A percentile compares a stretch with the other conserved stretches of the same genome.
Evolutionary conservation across 2,888 invertebrate species (phyloP).

Genomic region (Lamproptera curius): DNA sequence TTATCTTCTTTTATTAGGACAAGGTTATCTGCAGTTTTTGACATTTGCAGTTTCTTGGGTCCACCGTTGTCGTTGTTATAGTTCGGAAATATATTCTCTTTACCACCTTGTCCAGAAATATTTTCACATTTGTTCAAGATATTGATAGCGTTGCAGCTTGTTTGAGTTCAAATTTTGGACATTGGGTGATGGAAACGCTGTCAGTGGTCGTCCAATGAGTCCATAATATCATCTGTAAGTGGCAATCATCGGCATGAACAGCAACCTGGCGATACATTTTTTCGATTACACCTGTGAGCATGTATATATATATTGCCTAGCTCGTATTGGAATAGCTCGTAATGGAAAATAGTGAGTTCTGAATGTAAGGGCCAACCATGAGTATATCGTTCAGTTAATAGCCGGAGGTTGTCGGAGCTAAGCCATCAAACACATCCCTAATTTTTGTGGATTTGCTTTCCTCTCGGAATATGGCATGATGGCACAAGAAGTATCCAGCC

Average conservation of each 20-base stretch:
- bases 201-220: too few species aligned
- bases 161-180: too few species aligned
- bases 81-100: too few species aligned
- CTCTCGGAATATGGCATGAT: conserved; percentile 45
- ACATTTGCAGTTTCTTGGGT: too few species aligned
- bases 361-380: conserved; percentile 32
- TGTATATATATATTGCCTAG: conserved; percentile 31
- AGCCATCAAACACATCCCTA: conserved; percentile 41
- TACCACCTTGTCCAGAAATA: too few species aligned
- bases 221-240: conserved; percentile 44
- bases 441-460: too few species aligned
- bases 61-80: too few species aligned
- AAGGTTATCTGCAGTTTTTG: too few species aligned
- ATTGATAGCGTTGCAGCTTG: too few species aligned
- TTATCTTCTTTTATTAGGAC: too few species aligned
- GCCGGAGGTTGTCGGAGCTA: conserved; percentile 29
- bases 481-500: conserved; percentile 38
- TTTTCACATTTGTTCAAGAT: too few species aligned
- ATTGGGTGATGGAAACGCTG: too few species aligned
- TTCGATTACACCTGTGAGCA: conserved; percentile 35
- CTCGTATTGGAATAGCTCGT: conserved; percentile 37
- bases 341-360: conserved; percentile 34
- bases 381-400: conserved; percentile 39
- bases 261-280: conserved; percentile 31
- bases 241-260: conserved; percentile 16